Base-by-base conservation (phyloP, 2,797 vertebrate genomes). In the Erithacus rubecula region DNA sequence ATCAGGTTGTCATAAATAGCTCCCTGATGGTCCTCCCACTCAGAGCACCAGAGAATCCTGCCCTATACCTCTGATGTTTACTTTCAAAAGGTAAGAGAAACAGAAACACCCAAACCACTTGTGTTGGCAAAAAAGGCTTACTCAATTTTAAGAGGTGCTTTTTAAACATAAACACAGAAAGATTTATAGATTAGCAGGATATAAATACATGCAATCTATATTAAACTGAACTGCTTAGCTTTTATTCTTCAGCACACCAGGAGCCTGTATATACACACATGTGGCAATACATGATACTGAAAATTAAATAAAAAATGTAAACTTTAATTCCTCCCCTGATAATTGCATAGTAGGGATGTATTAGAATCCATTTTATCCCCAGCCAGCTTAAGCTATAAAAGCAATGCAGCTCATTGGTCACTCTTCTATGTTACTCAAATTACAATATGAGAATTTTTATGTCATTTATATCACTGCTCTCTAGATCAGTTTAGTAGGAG, bases 371-470 rank as follows among this genome's bases (percentile, higher is more conserved):
- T 68, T 62, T 68, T 64, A 68, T 70, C 59, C 68, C 74, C 80
- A 49, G 64, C 24, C 71, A 83, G 29, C 51, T 88, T 88, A 53
- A 89, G 79, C 72, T 79, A 68, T 69, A 81, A 78, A 93, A 76
- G 63, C 84, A 89, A 70, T 0, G 14, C 53, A 86, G 89, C 63
- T 94, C 76, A 78, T 87, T 89, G 94, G 82, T 68, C 71, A 62
- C 44, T 83, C 69, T 81, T 89, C 71, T 65, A 6, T 52, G 32
- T 71, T 83, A 68, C 39, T 89, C 51, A 75, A 59, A 87, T 70
- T 80, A 92, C 68, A 89, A 69, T 69, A 83, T 8, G 5, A 60
- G 26, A 80, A 78, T 85, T 94, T 92, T 92, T 76, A 78, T 81
- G 62, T 81, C 65, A 89, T 32, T 93, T 65, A 23, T n/a, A 81